phyloP scores from a whole-genome alignment of 2,888 invertebrate species.

The Eugnorisma glareosa region DNA sequence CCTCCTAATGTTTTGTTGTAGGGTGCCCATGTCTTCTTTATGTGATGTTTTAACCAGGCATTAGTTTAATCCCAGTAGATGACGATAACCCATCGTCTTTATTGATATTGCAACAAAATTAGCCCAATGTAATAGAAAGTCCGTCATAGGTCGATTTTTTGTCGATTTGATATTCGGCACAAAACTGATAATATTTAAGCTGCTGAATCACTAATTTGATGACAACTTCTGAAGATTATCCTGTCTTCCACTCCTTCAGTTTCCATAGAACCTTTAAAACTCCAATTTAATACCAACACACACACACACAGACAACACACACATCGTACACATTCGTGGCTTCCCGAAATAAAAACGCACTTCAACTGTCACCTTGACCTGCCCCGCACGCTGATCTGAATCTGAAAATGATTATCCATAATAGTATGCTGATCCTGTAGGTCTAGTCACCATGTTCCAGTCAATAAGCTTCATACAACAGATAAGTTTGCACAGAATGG shows the following conservation, averaged over 20 bases:
- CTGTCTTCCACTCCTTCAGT: not conserved
- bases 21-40: conserved; percentile 46
- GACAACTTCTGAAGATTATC: not conserved
- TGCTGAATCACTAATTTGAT: not conserved
- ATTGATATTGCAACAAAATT: not conserved
- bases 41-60: not conserved
- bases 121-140: not conserved
- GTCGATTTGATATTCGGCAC: not conserved
- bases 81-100: not conserved
- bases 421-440: not conserved
- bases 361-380: not conserved
- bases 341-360: not conserved
- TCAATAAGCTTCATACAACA: not conserved
- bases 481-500: conserved; percentile 10
- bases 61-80: not conserved
- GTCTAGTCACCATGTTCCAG: not conserved
- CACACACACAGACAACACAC: too few relatives aligned
- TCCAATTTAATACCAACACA: too few relatives aligned
- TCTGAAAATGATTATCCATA: not conserved
- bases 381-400: not conserved
- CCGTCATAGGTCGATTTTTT: not conserved
- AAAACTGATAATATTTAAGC: not conserved
- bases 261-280: too few relatives aligned
- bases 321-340: too few relatives aligned
- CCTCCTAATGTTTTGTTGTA: conserved; percentile 28